phyloP scores from a whole-genome alignment of 2,113 vertebrate genomes.

The Bubo scandiacus region DNA sequence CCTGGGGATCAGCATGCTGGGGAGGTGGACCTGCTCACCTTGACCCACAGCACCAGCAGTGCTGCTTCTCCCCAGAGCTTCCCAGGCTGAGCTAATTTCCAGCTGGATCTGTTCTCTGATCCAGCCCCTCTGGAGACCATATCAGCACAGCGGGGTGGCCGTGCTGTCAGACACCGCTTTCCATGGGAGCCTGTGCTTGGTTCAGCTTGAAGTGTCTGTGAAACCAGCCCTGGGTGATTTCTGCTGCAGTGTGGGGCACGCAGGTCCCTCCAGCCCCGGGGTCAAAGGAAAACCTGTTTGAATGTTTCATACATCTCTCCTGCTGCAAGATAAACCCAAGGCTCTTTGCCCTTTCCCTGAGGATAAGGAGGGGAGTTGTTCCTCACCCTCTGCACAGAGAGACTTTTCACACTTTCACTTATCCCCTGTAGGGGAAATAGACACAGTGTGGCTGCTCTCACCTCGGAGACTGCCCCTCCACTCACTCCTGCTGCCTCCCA shows the following conservation, averaged over 20 bases:
- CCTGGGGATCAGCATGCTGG: rapidly evolving
- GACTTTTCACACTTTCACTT: neutral
- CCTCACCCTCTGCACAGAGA: neutral
- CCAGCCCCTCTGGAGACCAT: rapidly evolving
- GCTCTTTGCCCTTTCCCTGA: neutral
- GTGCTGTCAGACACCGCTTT: neutral
- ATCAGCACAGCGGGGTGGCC: neutral
- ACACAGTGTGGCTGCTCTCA: neutral
- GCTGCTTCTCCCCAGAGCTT: neutral
- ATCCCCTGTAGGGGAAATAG: rapidly evolving
- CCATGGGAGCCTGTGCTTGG: neutral
- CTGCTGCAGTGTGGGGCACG: neutral
- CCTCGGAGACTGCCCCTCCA: neutral
- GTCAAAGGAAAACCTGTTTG: neutral
- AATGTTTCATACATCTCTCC: neutral
- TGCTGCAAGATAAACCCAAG: rapidly evolving
- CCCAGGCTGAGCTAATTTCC: neutral
- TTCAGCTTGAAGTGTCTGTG: neutral
- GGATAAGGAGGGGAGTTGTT: neutral
- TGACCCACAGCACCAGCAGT: rapidly evolving
- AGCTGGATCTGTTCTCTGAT: neutral
- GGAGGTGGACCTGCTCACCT: neutral
- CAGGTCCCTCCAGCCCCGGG: neutral
- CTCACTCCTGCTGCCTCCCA: neutral
- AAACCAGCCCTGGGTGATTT: neutral